Evolutionary conservation across 2,113 vertebrate genomes (phyloP).

Genomic region (Engystomops pustulosus): DNA sequence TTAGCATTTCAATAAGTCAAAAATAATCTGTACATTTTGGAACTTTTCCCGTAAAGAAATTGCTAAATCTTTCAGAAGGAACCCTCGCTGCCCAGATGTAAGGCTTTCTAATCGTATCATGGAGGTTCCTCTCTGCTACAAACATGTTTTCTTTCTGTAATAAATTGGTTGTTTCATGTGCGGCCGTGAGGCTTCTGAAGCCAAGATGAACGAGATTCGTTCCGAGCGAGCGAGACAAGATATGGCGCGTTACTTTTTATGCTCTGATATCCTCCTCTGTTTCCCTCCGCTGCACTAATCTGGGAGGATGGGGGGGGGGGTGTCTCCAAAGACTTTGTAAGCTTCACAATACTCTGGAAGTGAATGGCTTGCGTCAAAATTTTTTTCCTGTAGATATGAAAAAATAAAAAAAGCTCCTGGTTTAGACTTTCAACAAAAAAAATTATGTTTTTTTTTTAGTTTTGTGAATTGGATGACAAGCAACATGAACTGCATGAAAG

Average conservation of each 20-base stretch:
- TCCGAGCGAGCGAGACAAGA: constrained; percentile 42
- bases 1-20: not conserved
- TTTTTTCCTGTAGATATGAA: no score
- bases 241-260: constrained; percentile 14
- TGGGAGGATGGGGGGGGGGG: not conserved
- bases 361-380: not conserved
- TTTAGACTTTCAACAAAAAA: no score
- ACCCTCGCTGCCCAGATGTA: not conserved
- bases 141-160: constrained; percentile 17
- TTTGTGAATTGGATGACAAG: no score
- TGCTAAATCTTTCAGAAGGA: not conserved
- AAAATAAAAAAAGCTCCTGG: no score
- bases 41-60: not conserved
- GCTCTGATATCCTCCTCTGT: constrained; percentile 32
- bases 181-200: constrained; percentile 13
- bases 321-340: constrained; percentile 5
- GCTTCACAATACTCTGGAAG: not conserved
- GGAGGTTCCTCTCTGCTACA: constrained; percentile 6
- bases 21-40: not conserved
- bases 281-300: not conserved
- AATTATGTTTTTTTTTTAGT: no score
- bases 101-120: not conserved
- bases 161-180: constrained; percentile 42
- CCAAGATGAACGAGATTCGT: constrained; percentile 39
- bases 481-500: no score